Evolutionary conservation across 2,113 vertebrate species (phyloP).

Genomic region (Hemichromis elongatus): DNA sequence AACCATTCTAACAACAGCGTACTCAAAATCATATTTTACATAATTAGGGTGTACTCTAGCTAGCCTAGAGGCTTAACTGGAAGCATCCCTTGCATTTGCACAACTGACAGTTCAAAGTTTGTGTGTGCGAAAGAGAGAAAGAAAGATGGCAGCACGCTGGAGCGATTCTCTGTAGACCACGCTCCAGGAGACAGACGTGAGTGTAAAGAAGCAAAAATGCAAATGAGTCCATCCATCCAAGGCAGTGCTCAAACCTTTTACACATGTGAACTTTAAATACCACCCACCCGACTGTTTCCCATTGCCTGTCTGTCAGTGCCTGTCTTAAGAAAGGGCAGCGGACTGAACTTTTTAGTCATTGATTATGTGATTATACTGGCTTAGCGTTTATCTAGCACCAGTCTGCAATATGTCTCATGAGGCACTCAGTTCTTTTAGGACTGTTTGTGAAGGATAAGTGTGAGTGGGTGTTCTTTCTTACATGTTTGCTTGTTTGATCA

Average conservation of each 20-base stretch:
- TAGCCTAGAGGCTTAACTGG: conserved; percentile 51
- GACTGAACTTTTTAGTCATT: conserved; percentile 51
- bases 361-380: conserved; percentile 49
- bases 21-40: conserved; percentile 41
- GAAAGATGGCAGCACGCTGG: conserved; percentile 8
- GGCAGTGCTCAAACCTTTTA: conserved; percentile 41
- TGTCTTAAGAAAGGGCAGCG: conserved; percentile 48
- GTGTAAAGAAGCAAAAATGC: conserved; percentile 50
- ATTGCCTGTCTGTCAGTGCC: conserved; percentile 35
- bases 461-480: conserved; percentile 13
- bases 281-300: conserved; percentile 45
- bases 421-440: neutral
- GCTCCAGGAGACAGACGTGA: conserved; percentile 23
- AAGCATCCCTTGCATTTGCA: conserved; percentile 54
- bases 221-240: conserved; percentile 57
- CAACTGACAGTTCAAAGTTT: conserved; percentile 43
- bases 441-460: neutral
- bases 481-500: neutral
- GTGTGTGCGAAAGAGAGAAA: neutral
- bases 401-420: conserved; percentile 10
- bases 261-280: conserved; percentile 67
- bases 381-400: neutral
- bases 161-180: conserved; percentile 24
- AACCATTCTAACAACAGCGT: conserved; percentile 20
- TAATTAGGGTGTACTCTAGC: conserved; percentile 46